These are phyloP conservation scores for Cyphomyrmex costatus DNA, from an alignment of 1,140 invertebrate genomes.

Conservation along the genomic window DNA sequence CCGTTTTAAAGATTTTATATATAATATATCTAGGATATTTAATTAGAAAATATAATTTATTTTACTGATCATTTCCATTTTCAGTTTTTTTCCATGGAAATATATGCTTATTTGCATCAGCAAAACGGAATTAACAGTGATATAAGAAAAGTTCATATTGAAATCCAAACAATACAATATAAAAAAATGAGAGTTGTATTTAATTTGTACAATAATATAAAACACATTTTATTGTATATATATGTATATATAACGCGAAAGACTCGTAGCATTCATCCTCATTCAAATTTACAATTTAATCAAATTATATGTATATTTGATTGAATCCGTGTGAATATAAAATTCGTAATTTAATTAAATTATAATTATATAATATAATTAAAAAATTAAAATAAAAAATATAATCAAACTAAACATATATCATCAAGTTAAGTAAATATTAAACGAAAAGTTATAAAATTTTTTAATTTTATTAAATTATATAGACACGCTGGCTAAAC, in stretches of 20 bases:
- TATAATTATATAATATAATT: too few species aligned
- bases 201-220: background rate
- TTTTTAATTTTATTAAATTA: constrained; percentile 16
- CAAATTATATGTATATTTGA: background rate
- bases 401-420: constrained; percentile 10
- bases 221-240: background rate
- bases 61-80: background rate
- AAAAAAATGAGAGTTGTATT: background rate
- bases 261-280: background rate
- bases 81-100: background rate
- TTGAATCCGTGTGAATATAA: constrained; percentile 12
- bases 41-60: constrained; percentile 36
- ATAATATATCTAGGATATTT: constrained; percentile 21
- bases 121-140: constrained; percentile 19
- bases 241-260: background rate
- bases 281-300: constrained; percentile 10
- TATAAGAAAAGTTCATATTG: background rate
- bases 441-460: background rate
- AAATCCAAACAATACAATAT: background rate
- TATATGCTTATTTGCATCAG: background rate
- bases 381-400: constrained; percentile 3
- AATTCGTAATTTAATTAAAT: constrained; percentile 23
- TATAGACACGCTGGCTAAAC: background rate
- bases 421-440: constrained; percentile 32
- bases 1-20: background rate